Percentiles rank a stretch among this genome's conserved stretches.
phyloP scores from a whole-genome alignment of 1,140 invertebrate species.

The Monochamus saltuarius region DNA sequence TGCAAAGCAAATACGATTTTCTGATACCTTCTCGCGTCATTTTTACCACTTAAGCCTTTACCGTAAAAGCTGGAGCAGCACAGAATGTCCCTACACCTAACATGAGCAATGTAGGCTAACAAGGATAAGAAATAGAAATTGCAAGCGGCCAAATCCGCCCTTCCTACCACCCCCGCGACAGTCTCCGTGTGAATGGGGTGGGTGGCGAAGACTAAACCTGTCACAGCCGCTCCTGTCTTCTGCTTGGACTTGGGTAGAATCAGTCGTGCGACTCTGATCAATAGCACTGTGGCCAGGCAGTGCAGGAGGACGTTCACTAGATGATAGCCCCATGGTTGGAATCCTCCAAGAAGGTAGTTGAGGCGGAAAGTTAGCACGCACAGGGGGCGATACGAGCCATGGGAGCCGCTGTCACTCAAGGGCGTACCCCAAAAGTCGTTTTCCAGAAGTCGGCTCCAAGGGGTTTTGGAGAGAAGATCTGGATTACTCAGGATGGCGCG shows the following conservation, averaged over 20 bases:
- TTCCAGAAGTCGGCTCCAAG: constrained; percentile 70
- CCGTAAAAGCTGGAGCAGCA: constrained; percentile 23
- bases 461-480: constrained; percentile 75
- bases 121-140: constrained; percentile 88
- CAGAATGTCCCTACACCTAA: constrained; percentile 58
- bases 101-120: constrained; percentile 72
- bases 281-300: constrained; percentile 75
- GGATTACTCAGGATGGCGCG: constrained; percentile 86
- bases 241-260: constrained; percentile 62
- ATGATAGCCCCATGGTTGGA: constrained; percentile 90
- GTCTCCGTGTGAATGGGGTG: constrained; percentile 97
- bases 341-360: constrained; percentile 84
- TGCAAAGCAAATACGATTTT: constrained; percentile 41
- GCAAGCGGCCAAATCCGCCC: constrained; percentile 90
- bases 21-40: constrained; percentile 33
- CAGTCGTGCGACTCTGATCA: constrained; percentile 69
- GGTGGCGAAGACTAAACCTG: constrained; percentile 87
- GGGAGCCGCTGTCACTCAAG: constrained; percentile 78
- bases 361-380: constrained; percentile 91
- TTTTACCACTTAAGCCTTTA: constrained; percentile 14
- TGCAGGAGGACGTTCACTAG: constrained; percentile 86
- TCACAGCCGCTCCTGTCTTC: constrained; percentile 68
- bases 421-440: constrained; percentile 95
- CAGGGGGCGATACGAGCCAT: constrained; percentile 91
- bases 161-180: constrained; percentile 91